A percentile compares a stretch with the other conserved stretches of the same genome.
phyloP scores from a whole-genome alignment of 92 coral and sea anemone genomes.

The Porites cylindrica region DNA sequence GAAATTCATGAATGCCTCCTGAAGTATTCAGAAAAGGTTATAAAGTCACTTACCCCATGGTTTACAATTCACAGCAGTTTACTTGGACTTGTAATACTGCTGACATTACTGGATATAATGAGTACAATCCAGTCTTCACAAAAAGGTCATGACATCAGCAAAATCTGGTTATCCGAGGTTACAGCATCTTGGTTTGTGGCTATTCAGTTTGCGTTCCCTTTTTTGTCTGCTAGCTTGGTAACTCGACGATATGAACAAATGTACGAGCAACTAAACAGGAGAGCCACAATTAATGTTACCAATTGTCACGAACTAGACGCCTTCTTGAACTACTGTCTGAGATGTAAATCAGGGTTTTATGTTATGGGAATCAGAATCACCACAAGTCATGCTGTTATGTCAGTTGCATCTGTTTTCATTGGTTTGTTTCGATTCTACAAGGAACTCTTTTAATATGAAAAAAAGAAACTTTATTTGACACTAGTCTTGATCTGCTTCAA shows the following conservation, averaged over 20 bases:
- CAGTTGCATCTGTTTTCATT: slow-evolving; percentile 63
- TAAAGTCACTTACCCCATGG: slow-evolving; percentile 60
- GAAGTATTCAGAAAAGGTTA: slow-evolving; percentile 61
- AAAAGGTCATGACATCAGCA: neutral
- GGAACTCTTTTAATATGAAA: neutral
- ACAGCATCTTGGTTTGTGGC: slow-evolving; percentile 71
- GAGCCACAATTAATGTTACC: slow-evolving; percentile 11
- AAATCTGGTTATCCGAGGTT: slow-evolving; percentile 56
- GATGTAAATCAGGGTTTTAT: slow-evolving; percentile 77
- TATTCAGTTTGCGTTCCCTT: slow-evolving; percentile 78
- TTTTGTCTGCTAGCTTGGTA: slow-evolving; percentile 72
- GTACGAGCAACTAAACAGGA: slow-evolving; percentile 55
- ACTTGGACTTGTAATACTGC: neutral
- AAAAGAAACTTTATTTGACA: neutral
- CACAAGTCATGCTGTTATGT: slow-evolving; percentile 65
- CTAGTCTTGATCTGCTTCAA: neutral
- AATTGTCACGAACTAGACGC: slow-evolving; percentile 62
- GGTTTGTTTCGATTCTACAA: slow-evolving; percentile 70
- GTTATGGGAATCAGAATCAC: slow-evolving; percentile 45
- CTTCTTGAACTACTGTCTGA: slow-evolving; percentile 63
- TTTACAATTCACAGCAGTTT: slow-evolving; percentile 58
- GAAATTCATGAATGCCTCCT: slow-evolving; percentile 71
- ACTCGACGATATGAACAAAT: slow-evolving; percentile 69
- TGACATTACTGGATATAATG: neutral
- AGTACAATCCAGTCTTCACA: neutral